These are phyloP conservation scores for Oceanodroma leucorhoa DNA, from an alignment of 2,797 vertebrate genomes.

Conservation along the genomic window DNA sequence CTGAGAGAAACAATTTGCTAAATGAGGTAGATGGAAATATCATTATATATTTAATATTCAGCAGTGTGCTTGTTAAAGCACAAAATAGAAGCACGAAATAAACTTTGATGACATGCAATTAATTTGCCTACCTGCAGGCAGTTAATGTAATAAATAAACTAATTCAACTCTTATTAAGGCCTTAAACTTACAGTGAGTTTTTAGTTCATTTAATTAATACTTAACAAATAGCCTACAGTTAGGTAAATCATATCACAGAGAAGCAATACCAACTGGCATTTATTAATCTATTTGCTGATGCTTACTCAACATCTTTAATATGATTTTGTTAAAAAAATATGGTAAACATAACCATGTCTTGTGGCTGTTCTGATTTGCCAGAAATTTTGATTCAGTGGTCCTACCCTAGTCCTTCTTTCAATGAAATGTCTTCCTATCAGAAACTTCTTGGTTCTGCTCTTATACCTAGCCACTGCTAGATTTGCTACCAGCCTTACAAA, in stretches of 20 bases:
- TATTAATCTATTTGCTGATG: constrained; percentile 23
- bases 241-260: not conserved
- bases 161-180: constrained; percentile 15
- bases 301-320: not conserved
- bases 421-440: not conserved
- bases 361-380: not conserved
- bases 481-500: not conserved
- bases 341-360: not conserved
- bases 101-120: constrained; percentile 13
- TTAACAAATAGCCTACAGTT: constrained; percentile 26
- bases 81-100: not conserved
- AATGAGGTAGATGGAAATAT: not conserved
- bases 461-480: not conserved
- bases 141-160: constrained; percentile 21
- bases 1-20: not conserved
- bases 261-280: not conserved
- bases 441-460: not conserved
- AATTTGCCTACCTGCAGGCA: constrained; percentile 23
- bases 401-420: not conserved
- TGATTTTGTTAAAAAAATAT: not conserved
- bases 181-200: constrained; percentile 4
- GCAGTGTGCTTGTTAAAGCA: not conserved
- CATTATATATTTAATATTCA: not conserved
- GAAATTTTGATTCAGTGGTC: not conserved
- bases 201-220: constrained; percentile 50